These are phyloP conservation scores for Ornithoptera priamus DNA, from an alignment of 2,888 invertebrate species.

Conservation along the genomic window DNA sequence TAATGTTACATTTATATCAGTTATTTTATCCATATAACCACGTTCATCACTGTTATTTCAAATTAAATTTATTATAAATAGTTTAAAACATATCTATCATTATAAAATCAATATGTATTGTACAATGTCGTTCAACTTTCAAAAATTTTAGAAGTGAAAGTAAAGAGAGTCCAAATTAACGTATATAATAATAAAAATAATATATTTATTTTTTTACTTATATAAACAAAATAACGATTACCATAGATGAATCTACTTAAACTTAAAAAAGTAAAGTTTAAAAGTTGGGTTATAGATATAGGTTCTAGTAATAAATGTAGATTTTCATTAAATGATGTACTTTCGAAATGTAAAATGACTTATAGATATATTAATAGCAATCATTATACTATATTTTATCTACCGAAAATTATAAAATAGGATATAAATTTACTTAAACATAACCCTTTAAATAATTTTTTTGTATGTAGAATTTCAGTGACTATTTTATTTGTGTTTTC, in stretches of 20 bases:
- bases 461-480: not conserved
- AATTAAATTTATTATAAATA: not conserved
- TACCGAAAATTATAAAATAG: too few species aligned
- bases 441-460: not conserved
- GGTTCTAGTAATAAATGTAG: slow-evolving; percentile 9
- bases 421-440: not conserved
- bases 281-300: slow-evolving; percentile 19
- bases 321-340: slow-evolving; percentile 21
- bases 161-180: too few species aligned
- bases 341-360: slow-evolving; percentile 25
- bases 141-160: too few species aligned
- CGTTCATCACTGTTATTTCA: not conserved
- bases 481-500: too few species aligned
- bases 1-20: not conserved
- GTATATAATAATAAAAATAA: too few species aligned
- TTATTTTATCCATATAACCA: not conserved
- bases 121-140: too few species aligned
- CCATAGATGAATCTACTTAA: slow-evolving; percentile 17
- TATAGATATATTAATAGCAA: slow-evolving; percentile 3
- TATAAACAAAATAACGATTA: not conserved
- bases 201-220: too few species aligned
- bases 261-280: slow-evolving; percentile 25
- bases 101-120: too few species aligned
- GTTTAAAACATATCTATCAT: not conserved
- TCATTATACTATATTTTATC: too few species aligned